phyloP scores from a whole-genome alignment of 1,140 invertebrate species.

The Hyposmocoma kahamanoa region DNA sequence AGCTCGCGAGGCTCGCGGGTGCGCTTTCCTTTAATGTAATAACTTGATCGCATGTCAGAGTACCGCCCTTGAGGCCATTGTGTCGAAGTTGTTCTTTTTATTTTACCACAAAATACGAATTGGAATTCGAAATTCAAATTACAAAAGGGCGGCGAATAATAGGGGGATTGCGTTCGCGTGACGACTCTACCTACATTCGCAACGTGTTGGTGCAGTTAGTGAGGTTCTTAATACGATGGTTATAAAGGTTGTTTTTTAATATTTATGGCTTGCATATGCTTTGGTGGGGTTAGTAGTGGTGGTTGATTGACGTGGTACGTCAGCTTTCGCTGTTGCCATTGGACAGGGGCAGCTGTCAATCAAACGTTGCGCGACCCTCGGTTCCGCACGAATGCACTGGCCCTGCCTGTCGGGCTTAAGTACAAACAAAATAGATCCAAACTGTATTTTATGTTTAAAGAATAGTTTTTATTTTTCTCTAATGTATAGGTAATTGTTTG shows the following conservation, averaged over 20 bases:
- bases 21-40: constrained; percentile 71
- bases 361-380: constrained; percentile 50
- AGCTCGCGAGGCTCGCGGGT: constrained; percentile 34
- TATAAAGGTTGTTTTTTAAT: constrained; percentile 39
- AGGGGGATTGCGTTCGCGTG: constrained; percentile 69
- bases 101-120: constrained; percentile 72
- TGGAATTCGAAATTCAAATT: constrained; percentile 73
- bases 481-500: no score
- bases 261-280: constrained; percentile 13
- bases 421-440: no score
- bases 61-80: constrained; percentile 72
- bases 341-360: constrained; percentile 78
- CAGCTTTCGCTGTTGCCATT: constrained; percentile 76
- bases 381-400: constrained; percentile 37
- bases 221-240: constrained; percentile 21
- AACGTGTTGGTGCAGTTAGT: constrained; percentile 23
- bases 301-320: constrained; percentile 78
- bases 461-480: no score
- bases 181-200: constrained; percentile 37
- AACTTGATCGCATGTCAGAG: constrained; percentile 73
- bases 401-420: background rate
- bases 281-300: constrained; percentile 30
- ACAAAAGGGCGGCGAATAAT: constrained; percentile 71
- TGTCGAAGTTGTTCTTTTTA: constrained; percentile 68
- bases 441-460: no score